phyloP scores from a whole-genome alignment of 2,113 vertebrate genomes.

The Tetrao urogallus region DNA sequence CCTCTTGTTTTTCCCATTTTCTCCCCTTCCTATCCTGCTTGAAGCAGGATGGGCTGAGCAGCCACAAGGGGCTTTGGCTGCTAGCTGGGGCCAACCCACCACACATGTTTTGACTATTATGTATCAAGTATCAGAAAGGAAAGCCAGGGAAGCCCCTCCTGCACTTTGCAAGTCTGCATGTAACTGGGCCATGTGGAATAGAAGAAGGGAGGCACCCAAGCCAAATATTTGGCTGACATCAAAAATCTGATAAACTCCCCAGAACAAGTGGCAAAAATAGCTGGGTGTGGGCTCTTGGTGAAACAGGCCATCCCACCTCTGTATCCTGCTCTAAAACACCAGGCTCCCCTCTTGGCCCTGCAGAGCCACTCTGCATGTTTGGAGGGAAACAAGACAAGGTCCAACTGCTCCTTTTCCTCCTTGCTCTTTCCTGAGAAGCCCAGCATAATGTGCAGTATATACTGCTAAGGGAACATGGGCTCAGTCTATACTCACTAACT shows the following conservation, averaged over 20 bases:
- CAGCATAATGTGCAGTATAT: not conserved
- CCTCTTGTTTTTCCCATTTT: not conserved
- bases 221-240: not conserved
- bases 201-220: not conserved
- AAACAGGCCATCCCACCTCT: not conserved
- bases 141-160: not conserved
- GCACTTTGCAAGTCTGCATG: no score
- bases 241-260: not conserved
- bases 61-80: not conserved
- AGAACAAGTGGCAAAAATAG: not conserved
- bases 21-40: rapidly evolving
- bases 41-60: rapidly evolving
- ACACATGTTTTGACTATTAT: not conserved
- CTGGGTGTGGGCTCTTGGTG: not conserved
- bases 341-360: not conserved
- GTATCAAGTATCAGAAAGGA: not conserved
- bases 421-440: not conserved
- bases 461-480: not conserved
- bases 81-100: not conserved
- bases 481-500: not conserved
- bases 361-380: not conserved
- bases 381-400: not conserved
- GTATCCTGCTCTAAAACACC: not conserved
- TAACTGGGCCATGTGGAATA: not conserved
- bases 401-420: not conserved